Base-by-base conservation (phyloP, 2,113 vertebrate genomes). In the Crotalus horridus region DNA sequence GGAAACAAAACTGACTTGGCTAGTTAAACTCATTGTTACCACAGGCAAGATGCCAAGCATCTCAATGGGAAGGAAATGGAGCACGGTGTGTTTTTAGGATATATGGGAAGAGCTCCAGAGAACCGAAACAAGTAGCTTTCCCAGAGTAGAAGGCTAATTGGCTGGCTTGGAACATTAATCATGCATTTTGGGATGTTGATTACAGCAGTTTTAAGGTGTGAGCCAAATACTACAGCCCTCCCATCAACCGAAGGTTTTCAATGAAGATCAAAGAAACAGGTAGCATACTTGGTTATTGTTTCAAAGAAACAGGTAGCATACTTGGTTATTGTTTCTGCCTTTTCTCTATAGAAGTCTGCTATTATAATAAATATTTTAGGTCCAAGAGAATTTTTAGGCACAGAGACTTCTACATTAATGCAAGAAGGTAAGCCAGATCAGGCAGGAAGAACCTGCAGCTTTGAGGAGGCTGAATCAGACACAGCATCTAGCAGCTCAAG, bases 1-100 rank as follows among this genome's bases (percentile, higher is more conserved):
- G 88, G 39, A 86, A 90, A 61, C 74, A 93, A 90, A 61, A 39
- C 24, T 87, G 46, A 54, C 88, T 61, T 59, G 56, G n/a, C 23
- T 58, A 53, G 85, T 39, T 5, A 43, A 58, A 20, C 51, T 86
- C 29, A 85, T 86, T 90, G 92, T 93, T 93, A 90, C 54, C 56
- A 24, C 58, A 90, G 89, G 92, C 81, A 90, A 17, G 26, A 23
- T 87, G 92, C 81, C 92, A 93, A 90, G 69, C 39, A 85, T 24
- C 69, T 61, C 69, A 90, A 88, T 85, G 69, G 53, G 85, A 59
- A 89, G 46, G 81, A 90, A 90, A 90, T 9, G 21, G 55, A 86
- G 81, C 74, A 90, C 64, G 46, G 81, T 5, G 24, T 12, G 15
- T 46, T 90, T 90, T 93, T 61, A 93, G 81, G 81, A 48, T 56